Conservation (phyloP, 2,888 invertebrate genomes). For the Dolomedes plantarius region DNA sequence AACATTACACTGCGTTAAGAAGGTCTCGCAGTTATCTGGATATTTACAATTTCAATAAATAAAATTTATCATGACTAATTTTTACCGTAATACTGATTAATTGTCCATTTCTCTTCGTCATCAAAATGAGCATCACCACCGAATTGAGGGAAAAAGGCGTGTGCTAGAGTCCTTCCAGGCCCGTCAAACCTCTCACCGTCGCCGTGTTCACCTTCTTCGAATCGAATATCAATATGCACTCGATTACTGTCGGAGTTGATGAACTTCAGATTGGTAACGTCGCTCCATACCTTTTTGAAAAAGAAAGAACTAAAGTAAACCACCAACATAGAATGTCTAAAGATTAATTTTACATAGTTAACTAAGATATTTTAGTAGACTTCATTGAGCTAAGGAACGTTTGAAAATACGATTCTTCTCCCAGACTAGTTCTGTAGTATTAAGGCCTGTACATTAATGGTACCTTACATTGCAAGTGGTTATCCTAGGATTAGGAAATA, state of each 20-base stretch:
- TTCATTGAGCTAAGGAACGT: too few species aligned
- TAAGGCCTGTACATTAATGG: too few species aligned
- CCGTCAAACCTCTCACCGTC: slow-evolving; percentile 98
- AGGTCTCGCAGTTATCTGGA: too few species aligned
- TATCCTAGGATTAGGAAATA: too few species aligned
- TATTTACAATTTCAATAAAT: too few species aligned
- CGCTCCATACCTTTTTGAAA: slow-evolving; percentile 83
- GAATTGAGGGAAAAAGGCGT: slow-evolving; percentile 96
- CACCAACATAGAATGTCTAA: too few species aligned
- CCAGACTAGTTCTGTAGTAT: too few species aligned
- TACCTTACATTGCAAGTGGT: too few species aligned
- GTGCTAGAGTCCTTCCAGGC: slow-evolving; percentile 88
- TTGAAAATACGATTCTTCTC: too few species aligned
- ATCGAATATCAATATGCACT: slow-evolving; percentile 83
- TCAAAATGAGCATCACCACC: slow-evolving; percentile 99
- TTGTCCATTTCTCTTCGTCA: slow-evolving; percentile 94
- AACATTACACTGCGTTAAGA: too few species aligned
- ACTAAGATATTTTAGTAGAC: too few species aligned
- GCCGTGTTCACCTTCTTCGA: slow-evolving; percentile 93
- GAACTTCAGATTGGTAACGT: slow-evolving; percentile 81
- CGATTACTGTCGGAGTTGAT: slow-evolving; percentile 74
- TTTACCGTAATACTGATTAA: slow-evolving; percentile 79
- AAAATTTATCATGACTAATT: neutral
- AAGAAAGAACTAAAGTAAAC: neutral
- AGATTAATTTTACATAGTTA: too few species aligned